Evolutionary conservation across 2,888 invertebrate species (phyloP).

Genomic region (Linnaemya tessellans): DNA sequence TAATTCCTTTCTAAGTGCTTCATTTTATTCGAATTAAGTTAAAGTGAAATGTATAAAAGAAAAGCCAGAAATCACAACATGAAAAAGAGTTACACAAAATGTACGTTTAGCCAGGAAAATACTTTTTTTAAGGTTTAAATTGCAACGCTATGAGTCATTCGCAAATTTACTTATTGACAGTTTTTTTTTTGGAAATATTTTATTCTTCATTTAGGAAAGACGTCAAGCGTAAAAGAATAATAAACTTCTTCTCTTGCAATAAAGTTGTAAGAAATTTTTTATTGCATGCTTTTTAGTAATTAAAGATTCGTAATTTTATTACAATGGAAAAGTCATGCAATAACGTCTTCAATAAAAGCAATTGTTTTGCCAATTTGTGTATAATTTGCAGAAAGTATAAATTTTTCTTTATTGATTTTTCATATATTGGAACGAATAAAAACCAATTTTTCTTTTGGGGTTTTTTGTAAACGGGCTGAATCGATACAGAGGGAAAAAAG

Average conservation of each 20-base stretch:
- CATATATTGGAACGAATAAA: too few relatives aligned
- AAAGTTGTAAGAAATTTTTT: neutral
- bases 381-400: too few relatives aligned
- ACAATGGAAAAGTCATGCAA: neutral
- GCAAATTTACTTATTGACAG: neutral
- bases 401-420: too few relatives aligned
- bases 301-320: neutral
- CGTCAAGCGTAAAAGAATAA: neutral
- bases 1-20: conserved; percentile 31
- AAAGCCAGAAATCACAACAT: neutral
- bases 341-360: neutral
- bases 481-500: too few relatives aligned
- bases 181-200: neutral
- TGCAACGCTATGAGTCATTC: neutral
- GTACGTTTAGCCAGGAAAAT: neutral
- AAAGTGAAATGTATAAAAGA: neutral
- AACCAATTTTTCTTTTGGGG: too few relatives aligned
- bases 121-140: neutral
- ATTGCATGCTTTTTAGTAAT: neutral
- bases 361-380: too few relatives aligned
- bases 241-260: neutral
- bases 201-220: neutral
- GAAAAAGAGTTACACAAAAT: neutral
- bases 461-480: too few relatives aligned
- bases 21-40: neutral